These are phyloP conservation scores for Onychostruthus taczanowskii DNA, from an alignment of 2,113 vertebrate species.

Conservation along the genomic window DNA sequence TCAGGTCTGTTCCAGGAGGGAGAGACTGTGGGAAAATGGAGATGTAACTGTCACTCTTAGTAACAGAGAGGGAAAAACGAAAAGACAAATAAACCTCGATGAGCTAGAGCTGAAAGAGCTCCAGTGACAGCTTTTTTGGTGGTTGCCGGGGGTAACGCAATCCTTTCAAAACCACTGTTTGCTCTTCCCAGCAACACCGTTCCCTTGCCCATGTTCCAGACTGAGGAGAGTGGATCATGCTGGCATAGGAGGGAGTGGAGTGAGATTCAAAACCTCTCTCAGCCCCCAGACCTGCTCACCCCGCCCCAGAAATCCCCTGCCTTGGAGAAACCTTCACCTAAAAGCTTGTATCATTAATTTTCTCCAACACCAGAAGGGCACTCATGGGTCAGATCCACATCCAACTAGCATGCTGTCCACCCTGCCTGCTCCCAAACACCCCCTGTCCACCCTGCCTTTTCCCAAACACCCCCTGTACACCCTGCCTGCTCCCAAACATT, in stretches of 20 bases:
- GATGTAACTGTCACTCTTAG: neutral
- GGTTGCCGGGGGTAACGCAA: conserved; percentile 50
- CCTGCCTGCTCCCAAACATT: neutral
- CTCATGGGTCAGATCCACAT: neutral
- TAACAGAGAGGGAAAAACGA: neutral
- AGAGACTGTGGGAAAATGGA: conserved; percentile 18
- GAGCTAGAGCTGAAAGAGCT: conserved; percentile 35
- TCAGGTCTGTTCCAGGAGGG: neutral
- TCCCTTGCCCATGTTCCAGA: neutral
- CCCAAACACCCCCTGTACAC: neutral
- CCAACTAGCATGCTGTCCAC: neutral
- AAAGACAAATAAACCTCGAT: conserved; percentile 29
- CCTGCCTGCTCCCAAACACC: neutral
- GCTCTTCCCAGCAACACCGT: conserved; percentile 32
- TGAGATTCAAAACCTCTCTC: neutral
- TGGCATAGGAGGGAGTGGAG: neutral
- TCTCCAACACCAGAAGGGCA: neutral
- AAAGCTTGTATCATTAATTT: neutral
- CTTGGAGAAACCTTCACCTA: neutral
- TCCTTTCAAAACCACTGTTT: conserved; percentile 45
- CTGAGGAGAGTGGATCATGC: neutral
- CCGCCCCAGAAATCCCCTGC: neutral
- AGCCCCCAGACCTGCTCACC: neutral
- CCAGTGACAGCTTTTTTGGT: conserved; percentile 43
- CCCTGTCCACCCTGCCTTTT: neutral